Evolutionary conservation across 92 coral and sea anemone species (phyloP).

Genomic region (Metridium senile): DNA sequence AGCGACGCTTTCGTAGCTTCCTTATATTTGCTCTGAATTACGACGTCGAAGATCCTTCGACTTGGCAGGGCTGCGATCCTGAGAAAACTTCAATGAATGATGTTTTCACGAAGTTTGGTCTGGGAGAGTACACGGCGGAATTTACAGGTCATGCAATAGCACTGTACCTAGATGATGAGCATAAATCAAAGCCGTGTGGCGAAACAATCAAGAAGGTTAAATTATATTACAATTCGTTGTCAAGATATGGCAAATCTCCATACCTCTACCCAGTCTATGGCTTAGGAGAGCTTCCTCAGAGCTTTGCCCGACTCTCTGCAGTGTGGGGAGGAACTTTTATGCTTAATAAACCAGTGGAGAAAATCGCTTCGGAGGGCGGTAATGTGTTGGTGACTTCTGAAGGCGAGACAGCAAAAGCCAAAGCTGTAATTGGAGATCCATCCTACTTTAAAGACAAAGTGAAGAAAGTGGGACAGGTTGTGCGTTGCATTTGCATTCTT

Average conservation of each 20-base stretch:
- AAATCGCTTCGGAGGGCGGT: conserved; percentile 67
- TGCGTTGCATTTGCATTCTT: conserved; percentile 87
- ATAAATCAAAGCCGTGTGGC: conserved; percentile 75
- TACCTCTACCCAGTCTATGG: conserved; percentile 94
- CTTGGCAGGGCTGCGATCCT: conserved; percentile 81
- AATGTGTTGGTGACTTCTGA: conserved; percentile 70
- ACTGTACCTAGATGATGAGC: conserved; percentile 75
- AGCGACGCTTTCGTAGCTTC: conserved; percentile 82
- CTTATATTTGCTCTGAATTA: conserved; percentile 67
- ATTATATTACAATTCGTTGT: conserved; percentile 80
- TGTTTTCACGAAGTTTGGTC: conserved; percentile 69
- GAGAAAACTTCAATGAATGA: conserved; percentile 74
- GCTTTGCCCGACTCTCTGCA: conserved; percentile 89
- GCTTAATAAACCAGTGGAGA: conserved; percentile 77
- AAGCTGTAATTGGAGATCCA: conserved; percentile 90
- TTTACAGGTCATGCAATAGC: conserved; percentile 95
- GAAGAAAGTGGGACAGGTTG: conserved; percentile 75
- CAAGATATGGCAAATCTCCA: conserved; percentile 70
- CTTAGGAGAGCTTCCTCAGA: conserved; percentile 90
- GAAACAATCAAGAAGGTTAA: conserved; percentile 74
- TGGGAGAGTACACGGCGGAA: conserved; percentile 80
- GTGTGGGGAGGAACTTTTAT: conserved; percentile 90
- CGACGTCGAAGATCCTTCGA: conserved; percentile 54
- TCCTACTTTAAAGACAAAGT: conserved; percentile 84
- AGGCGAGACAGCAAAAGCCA: conserved; percentile 78